Percentiles rank a stretch among this genome's conserved stretches.
These are phyloP conservation scores for Nemapogon koenigi DNA, from an alignment of 2,888 invertebrate species.

Conservation along the genomic window DNA sequence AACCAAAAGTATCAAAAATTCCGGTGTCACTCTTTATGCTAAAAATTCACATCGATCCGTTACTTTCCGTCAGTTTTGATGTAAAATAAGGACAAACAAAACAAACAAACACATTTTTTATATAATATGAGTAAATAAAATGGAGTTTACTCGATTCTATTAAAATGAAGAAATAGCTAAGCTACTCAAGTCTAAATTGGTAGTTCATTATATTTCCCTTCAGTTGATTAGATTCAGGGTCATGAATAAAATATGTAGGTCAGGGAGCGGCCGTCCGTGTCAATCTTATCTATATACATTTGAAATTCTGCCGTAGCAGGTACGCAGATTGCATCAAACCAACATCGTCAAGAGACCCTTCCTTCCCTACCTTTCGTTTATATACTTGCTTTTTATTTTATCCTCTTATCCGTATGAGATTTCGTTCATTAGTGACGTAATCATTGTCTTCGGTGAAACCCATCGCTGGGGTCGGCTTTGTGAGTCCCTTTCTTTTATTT, in stretches of 20 bases:
- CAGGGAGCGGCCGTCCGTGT: constrained; percentile 12
- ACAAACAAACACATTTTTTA: no score
- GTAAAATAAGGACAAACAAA: no score
- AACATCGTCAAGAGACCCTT: background rate
- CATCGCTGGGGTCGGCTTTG: constrained; percentile 5
- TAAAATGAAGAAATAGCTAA: no score
- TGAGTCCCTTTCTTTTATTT: constrained; percentile 4
- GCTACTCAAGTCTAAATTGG: constrained; percentile 12
- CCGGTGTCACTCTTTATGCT: no score
- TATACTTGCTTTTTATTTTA: constrained; percentile 6
- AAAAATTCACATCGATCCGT: no score
- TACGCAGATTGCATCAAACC: constrained; percentile 3
- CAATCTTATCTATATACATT: constrained; percentile 1
- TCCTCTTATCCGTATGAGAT: constrained; percentile 5
- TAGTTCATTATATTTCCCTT: constrained; percentile 22
- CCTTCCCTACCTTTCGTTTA: background rate
- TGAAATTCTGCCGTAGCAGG: constrained; percentile 2
- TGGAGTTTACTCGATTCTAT: no score
- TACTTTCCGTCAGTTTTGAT: no score
- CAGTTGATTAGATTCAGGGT: constrained; percentile 19
- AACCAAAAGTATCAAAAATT: no score
- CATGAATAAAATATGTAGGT: constrained; percentile 24
- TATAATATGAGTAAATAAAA: no score
- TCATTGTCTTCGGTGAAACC: constrained; percentile 6
- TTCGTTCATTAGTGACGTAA: constrained; percentile 8